Base-by-base conservation (phyloP, 2,113 vertebrate genomes). In the Varanus komodoensis region DNA sequence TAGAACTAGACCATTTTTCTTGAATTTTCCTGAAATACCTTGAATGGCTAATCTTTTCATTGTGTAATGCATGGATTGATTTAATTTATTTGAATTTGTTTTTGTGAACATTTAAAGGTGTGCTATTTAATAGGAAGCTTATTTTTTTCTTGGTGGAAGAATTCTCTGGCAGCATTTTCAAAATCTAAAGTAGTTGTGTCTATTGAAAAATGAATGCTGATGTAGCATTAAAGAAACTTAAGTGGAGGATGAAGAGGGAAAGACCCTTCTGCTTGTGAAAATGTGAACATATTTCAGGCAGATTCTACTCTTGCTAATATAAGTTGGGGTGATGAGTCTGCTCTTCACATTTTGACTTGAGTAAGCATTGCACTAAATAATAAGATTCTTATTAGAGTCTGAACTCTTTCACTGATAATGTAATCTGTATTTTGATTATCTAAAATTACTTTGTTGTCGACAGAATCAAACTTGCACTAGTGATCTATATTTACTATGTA, bases 381-480 rank as follows among this genome's bases (percentile, higher is more conserved):
- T n/a, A 61, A 38, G 5, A 64, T 64, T 21, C 11, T 1, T 6
- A 25, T 64, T 64, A 61, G 57, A 67, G 32, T 64, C n/a, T 38
- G 48, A 67, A 23, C n/a, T 32, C 61, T 25, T 34, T 83, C 54
- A 8, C 17, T 27, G 8, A n/a, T 44, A 1, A 25, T 71, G 27
- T 52, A n/a, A 15, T 68, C 44, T 71, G 14, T 25, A 19, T 86
- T 86, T 19, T 11, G 17, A 32, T 44, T 54, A 3, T 32, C 54
- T 84, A 14, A 48, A 68, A 84, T 73, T 73, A 8, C 27, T 90
- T 34, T 86, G 38, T 84, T 75, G 0, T n/a, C 69, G 3, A 0
- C 0, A 0, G 11, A 48, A 17, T 4, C 61, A 32, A 21, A 12
- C 14, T 1, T 12, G 27, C 1, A 1, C 75, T 86, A 6, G 57